These are phyloP conservation scores for Pelecanoides urinatrix DNA, from an alignment of 2,113 vertebrate species.

Conservation along the genomic window DNA sequence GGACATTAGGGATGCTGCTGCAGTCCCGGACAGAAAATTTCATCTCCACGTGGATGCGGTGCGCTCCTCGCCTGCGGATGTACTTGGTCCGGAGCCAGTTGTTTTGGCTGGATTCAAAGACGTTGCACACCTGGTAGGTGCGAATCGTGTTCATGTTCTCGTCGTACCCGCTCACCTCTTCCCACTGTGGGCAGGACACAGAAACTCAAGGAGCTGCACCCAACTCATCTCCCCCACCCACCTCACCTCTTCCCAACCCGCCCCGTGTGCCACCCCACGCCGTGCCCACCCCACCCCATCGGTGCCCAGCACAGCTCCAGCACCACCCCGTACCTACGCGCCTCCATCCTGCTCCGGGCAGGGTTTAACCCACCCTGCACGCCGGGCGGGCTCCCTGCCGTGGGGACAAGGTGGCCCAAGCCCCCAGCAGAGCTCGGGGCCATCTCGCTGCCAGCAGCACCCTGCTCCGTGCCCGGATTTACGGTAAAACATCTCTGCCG, in stretches of 20 bases:
- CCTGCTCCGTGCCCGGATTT: fast-evolving
- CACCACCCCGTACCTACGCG: fast-evolving
- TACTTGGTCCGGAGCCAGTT: slow-evolving; percentile 96
- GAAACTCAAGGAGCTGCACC: not conserved
- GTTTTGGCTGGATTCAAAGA: slow-evolving; percentile 93
- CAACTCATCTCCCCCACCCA: fast-evolving
- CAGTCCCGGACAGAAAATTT: slow-evolving; percentile 97
- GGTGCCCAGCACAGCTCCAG: not conserved
- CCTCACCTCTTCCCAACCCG: not conserved
- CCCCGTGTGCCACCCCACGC: fast-evolving
- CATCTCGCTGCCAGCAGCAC: not conserved
- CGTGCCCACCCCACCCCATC: fast-evolving
- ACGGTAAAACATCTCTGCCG: not conserved
- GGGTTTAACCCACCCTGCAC: not conserved
- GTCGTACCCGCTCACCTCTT: slow-evolving; percentile 96
- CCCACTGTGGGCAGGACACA: slow-evolving; percentile 81
- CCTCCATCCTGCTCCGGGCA: no score
- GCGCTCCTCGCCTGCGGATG: slow-evolving; percentile 85
- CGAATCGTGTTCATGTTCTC: slow-evolving; percentile 98
- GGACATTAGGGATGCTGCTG: slow-evolving; percentile 94
- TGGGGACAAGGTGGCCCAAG: not conserved
- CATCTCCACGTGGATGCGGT: slow-evolving; percentile 96
- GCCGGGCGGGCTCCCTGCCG: fast-evolving
- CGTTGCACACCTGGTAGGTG: slow-evolving; percentile 97
- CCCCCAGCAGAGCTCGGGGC: not conserved